These are phyloP conservation scores for Arothron firmamentum DNA, from an alignment of 2,113 vertebrate species.

Conservation along the genomic window DNA sequence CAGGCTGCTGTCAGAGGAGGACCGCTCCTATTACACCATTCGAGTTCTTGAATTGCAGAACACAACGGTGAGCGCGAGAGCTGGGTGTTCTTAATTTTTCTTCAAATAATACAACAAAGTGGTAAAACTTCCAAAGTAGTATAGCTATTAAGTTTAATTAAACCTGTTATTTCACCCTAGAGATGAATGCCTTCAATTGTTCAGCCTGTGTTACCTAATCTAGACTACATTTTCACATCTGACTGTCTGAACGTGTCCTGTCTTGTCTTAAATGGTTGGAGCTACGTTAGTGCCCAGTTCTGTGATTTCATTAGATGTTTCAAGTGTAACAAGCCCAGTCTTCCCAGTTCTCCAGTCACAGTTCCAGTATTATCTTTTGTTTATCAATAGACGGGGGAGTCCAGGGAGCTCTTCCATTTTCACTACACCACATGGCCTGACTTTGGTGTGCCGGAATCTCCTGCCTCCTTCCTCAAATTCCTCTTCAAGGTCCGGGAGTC, in stretches of 20 bases:
- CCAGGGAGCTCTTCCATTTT: constrained; percentile 92
- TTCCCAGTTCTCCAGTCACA: neutral
- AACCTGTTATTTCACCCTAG: no score
- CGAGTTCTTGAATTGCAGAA: constrained; percentile 88
- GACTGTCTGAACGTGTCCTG: neutral
- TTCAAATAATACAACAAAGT: neutral
- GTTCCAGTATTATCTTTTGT: constrained; percentile 5
- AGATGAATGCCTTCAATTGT: neutral
- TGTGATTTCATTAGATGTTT: neutral
- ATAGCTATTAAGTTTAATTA: no score
- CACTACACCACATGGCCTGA: constrained; percentile 99
- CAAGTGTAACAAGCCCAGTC: neutral
- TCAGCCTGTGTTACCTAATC: neutral
- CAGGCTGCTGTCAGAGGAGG: constrained; percentile 86
- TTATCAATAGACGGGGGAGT: constrained; percentile 82
- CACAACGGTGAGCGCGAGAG: constrained; percentile 77
- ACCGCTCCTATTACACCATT: constrained; percentile 90
- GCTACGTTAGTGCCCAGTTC: neutral
- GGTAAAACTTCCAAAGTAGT: neutral
- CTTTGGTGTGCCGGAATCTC: constrained; percentile 98
- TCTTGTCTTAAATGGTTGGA: neutral
- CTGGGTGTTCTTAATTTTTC: neutral
- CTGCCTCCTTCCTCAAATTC: constrained; percentile 95
- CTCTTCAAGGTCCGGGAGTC: constrained; percentile 94
- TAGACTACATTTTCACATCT: neutral